phyloP scores from a whole-genome alignment of 2,113 vertebrate species.

The Eurystomus gularis region DNA sequence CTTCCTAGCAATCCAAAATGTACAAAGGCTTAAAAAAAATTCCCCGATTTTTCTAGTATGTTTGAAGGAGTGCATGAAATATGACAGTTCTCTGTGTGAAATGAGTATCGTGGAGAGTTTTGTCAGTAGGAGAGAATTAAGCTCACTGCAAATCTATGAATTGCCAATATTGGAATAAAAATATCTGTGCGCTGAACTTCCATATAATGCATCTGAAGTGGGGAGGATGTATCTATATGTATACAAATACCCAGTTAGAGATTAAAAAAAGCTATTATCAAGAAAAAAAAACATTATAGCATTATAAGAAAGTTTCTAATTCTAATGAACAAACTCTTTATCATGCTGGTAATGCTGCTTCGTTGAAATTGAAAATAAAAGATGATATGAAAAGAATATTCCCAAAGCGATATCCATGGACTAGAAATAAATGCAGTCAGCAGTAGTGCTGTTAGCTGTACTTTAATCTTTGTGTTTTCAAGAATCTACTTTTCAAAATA shows the following conservation, averaged over 20 bases:
- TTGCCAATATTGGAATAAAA: neutral
- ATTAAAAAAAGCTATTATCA: neutral
- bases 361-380: slow-evolving; percentile 10
- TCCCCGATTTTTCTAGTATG: neutral
- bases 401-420: neutral
- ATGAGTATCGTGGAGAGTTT: neutral
- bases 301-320: neutral
- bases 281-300: neutral
- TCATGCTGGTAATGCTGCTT: neutral
- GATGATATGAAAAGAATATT: neutral
- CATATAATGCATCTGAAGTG: neutral
- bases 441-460: neutral
- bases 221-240: neutral
- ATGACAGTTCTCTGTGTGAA: neutral
- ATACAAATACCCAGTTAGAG: neutral
- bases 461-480: neutral
- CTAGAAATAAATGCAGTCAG: neutral
- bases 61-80: slow-evolving; percentile 21
- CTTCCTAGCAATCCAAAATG: slow-evolving; percentile 28
- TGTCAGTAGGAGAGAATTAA: neutral
- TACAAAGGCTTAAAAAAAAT: neutral
- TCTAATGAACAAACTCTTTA: neutral
- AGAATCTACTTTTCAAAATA: neutral
- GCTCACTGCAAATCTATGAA: neutral
- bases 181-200: neutral